Evolutionary conservation across 1,140 invertebrate species (phyloP).

Genomic region (silkworm (Bombyx mori)): ASM3026992v2 NC_085116.1:10172501-10173000

Average conservation of each 20-base stretch:
- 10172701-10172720: too few relatives aligned
- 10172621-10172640: too few relatives aligned
- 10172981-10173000: slow-evolving; percentile 25
- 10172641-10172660: too few relatives aligned
- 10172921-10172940: slow-evolving; percentile 7
- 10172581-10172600: too few relatives aligned
- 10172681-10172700: too few relatives aligned
- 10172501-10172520: slow-evolving; percentile 5
- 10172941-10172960: slow-evolving; percentile 22
- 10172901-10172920: slow-evolving; percentile 7
- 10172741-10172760: too few relatives aligned
- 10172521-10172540: slow-evolving; percentile 15
- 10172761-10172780: slow-evolving; percentile 1
- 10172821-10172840: slow-evolving; percentile 11
- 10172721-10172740: too few relatives aligned
- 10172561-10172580: too few relatives aligned
- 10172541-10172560: slow-evolving; percentile 1
- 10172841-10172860: slow-evolving; percentile 8
- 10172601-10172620: too few relatives aligned
- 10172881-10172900: slow-evolving; percentile 12
- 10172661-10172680: too few relatives aligned
- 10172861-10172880: slow-evolving; percentile 8
- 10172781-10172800: slow-evolving; percentile 2
- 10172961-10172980: slow-evolving; percentile 18
- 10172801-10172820: slow-evolving; percentile 6